Base-by-base conservation (phyloP, 2,797 vertebrate species). In the Kryptopterus vitreolus region DNA sequence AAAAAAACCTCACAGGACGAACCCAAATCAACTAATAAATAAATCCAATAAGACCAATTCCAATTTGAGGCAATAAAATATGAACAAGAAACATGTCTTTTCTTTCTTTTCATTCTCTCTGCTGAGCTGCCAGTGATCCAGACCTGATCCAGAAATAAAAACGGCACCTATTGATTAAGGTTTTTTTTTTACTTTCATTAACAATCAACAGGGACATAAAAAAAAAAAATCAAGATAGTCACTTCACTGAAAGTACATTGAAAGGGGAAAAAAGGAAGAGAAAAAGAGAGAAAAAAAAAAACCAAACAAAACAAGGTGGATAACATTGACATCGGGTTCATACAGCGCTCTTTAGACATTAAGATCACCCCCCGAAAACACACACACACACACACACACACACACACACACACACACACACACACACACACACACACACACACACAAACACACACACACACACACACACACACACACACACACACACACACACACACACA, bases 281-380 rank as follows among this genome's bases (percentile, higher is more conserved):
- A 63, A 20, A 1, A 12, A 26, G 1, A 18, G 11, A 48, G 15
- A 20, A 20, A 0, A 22, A 31, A 26, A 31, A 43, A 24, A 10
- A n/a, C 1, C 29, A 1, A 94, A 95, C 91, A 90, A 91, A 66
- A 66, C 33, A 52, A 90, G 93, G 92, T 92, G 89, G 89, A 92
- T 90, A 90, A 92, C 90, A 88, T 86, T 91, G 90, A 93, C 91
- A 91, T 92, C 90, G 87, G 86, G 90, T 89, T 91, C 79, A 88
- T 58, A 63, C 50, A 77, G 63, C 31, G 55, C 46, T 59, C 52
- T 69, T 58, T 38, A 76, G 59, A 69, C 71, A 62, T 53, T 62
- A 63, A 75, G 72, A 73, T 76, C 70, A 70, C 86, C 83, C 81
- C 55, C 15, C n/a, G n/a, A n/a, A 26, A 20, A 62, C n/a, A 7